Evolutionary conservation across 2,888 invertebrate genomes (phyloP).

Genomic region (Drosophila falleni): DNA sequence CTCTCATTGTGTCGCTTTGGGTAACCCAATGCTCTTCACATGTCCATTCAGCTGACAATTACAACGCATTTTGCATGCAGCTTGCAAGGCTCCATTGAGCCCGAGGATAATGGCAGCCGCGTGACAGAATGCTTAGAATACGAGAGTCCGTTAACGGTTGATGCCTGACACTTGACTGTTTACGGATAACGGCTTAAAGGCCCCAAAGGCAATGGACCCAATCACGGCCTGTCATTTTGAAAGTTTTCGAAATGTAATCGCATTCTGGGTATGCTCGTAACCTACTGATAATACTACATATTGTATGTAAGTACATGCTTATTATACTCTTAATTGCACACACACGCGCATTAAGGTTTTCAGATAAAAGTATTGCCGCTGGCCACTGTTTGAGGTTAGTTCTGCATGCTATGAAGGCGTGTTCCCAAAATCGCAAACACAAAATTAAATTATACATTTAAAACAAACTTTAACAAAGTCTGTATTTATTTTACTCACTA

Average conservation of each 20-base stretch:
- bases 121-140: constrained; percentile 60
- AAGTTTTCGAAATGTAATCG: constrained; percentile 32
- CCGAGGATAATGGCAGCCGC: constrained; percentile 56
- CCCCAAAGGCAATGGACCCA: constrained; percentile 34
- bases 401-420: neutral
- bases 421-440: constrained; percentile 26
- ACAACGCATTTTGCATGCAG: constrained; percentile 58
- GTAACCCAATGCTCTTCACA: constrained; percentile 27
- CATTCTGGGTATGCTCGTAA: constrained; percentile 7
- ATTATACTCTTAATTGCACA: constrained; percentile 40
- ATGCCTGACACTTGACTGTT: constrained; percentile 1
- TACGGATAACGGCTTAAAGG: neutral
- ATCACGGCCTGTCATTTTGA: constrained; percentile 35
- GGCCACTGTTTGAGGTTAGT: constrained; percentile 33
- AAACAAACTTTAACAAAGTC: neutral
- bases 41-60: constrained; percentile 66
- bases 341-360: constrained; percentile 36
- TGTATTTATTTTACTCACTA: neutral
- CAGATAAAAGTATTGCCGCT: constrained; percentile 43
- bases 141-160: constrained; percentile 13
- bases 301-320: constrained; percentile 7
- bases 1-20: constrained; percentile 10
- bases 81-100: constrained; percentile 62
- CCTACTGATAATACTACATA: constrained; percentile 33
- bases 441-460: neutral